These are phyloP conservation scores for Helicoverpa armigera DNA, from an alignment of 1,140 invertebrate genomes.

Conservation along the genomic window DNA sequence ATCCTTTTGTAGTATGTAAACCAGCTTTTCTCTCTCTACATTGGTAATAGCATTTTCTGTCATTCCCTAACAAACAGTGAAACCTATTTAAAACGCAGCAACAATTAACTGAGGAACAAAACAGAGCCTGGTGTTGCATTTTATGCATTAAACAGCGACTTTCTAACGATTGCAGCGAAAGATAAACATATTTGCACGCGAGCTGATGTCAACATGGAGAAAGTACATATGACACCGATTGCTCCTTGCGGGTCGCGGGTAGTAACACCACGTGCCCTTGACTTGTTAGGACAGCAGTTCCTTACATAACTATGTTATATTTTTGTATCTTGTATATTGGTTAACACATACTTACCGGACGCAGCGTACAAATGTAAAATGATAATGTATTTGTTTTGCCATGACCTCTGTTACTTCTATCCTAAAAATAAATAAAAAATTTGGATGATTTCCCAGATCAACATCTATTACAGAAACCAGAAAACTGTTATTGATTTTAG, in stretches of 20 bases:
- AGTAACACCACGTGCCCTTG: not conserved
- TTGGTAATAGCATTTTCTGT: not conserved
- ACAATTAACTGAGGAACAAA: conserved; percentile 30
- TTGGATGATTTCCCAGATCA: too few relatives aligned
- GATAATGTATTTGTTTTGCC: too few relatives aligned
- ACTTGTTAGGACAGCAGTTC: not conserved
- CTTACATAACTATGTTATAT: too few relatives aligned
- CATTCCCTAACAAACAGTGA: conserved; percentile 13
- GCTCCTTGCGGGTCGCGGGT: conserved; percentile 31
- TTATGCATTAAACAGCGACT: conserved; percentile 41
- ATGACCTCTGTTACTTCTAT: too few relatives aligned
- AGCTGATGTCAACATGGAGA: conserved; percentile 44
- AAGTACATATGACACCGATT: conserved; percentile 43
- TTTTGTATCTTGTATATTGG: too few relatives aligned
- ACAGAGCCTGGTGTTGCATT: conserved; percentile 29
- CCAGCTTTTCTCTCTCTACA: not conserved
- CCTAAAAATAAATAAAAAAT: too few relatives aligned
- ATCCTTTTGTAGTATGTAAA: too few relatives aligned
- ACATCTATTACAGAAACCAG: too few relatives aligned
- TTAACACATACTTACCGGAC: too few relatives aligned
- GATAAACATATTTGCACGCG: conserved; percentile 48
- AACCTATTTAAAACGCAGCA: conserved; percentile 11
- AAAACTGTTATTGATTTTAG: too few relatives aligned
- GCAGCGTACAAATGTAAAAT: too few relatives aligned
- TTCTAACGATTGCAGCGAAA: conserved; percentile 41